Evolutionary conservation across 2,113 vertebrate genomes (phyloP), one percentile per base, ranked within the genome.

Genomic region (Elanoides forficatus): DNA sequence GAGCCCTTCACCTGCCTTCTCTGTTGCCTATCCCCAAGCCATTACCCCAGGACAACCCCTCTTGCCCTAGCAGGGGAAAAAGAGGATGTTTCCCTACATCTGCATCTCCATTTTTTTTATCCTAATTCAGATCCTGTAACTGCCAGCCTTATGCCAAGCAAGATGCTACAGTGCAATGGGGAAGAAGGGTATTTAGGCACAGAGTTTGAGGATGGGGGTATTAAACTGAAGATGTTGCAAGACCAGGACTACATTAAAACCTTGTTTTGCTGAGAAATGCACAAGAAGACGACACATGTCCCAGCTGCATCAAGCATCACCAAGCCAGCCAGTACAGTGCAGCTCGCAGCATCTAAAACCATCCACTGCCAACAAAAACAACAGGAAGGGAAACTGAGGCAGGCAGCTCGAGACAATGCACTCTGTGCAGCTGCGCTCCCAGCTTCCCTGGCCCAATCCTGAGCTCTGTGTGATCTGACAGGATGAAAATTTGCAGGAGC

Each of bases 401-500:
- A 48, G 25, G 6, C 23, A 9, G 7, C 55, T 70, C 0, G 0
- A 75, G 15, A 53, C 27, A 81, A 32, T 0, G 0, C 5, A 8
- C 12, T 38, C 32, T 36, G 6, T 83, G 17, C 48, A 47, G 10
- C 19, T 0, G 0, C 7, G 22, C 14, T 81, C 5, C 5, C 2
- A 0, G 13, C 22, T 81, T 55, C 22, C 13, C n/a, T 68, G 20
- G 18, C n/a, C n/a, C 22, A 9, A 36, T 53, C n/a, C n/a, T 58
- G 55, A 17, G 27, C 2, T 48, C 25, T 62, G 14, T 32, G 34
- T 30, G 38, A 22, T 72, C 62, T 47, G 52, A 36, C 18, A 65
- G 26, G 40, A 52, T 65, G 43, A 52, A 81, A 70, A 78, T 11
- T 66, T 50, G 7, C 45, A 84, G 72, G 14, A 94, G 25, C 15